These are phyloP conservation scores for Epinephelus cyanopodus DNA, from an alignment of 2,113 vertebrate species.

Conservation along the genomic window DNA sequence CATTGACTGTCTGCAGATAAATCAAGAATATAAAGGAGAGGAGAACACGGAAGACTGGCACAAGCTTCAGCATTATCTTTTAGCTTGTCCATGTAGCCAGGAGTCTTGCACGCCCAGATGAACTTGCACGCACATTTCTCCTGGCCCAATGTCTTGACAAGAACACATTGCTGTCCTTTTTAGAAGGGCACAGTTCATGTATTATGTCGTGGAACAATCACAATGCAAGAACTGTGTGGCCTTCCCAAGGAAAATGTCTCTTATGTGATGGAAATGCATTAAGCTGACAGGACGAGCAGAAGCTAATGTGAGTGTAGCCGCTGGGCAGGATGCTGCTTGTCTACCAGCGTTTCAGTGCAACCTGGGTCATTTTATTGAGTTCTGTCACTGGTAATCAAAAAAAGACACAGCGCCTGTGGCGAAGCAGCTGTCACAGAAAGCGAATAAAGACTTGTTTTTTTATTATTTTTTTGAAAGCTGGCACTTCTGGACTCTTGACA, in stretches of 20 bases:
- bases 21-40: slow-evolving; percentile 16
- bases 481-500: slow-evolving; percentile 40
- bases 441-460: slow-evolving; percentile 42
- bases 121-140: slow-evolving; percentile 22
- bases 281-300: slow-evolving; percentile 68
- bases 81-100: slow-evolving; percentile 26
- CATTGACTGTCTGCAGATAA: slow-evolving; percentile 8
- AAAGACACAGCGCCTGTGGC: slow-evolving; percentile 29
- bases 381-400: slow-evolving; percentile 63
- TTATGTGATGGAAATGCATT: slow-evolving; percentile 77
- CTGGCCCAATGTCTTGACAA: not conserved
- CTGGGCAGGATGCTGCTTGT: slow-evolving; percentile 60
- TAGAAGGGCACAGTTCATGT: slow-evolving; percentile 33
- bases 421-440: slow-evolving; percentile 47
- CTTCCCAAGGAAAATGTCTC: slow-evolving; percentile 57
- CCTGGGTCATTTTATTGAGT: slow-evolving; percentile 67
- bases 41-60: slow-evolving; percentile 7
- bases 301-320: slow-evolving; percentile 65
- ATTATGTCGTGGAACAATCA: slow-evolving; percentile 42
- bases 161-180: slow-evolving; percentile 45
- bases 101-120: slow-evolving; percentile 29
- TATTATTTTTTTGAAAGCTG: slow-evolving; percentile 15
- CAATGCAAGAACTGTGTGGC: slow-evolving; percentile 33
- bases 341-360: slow-evolving; percentile 46
- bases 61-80: slow-evolving; percentile 22